Evolutionary conservation across 2,797 vertebrate species (phyloP), one percentile per base, ranked within the genome.

Genomic region (Eremophila alpestris): DNA sequence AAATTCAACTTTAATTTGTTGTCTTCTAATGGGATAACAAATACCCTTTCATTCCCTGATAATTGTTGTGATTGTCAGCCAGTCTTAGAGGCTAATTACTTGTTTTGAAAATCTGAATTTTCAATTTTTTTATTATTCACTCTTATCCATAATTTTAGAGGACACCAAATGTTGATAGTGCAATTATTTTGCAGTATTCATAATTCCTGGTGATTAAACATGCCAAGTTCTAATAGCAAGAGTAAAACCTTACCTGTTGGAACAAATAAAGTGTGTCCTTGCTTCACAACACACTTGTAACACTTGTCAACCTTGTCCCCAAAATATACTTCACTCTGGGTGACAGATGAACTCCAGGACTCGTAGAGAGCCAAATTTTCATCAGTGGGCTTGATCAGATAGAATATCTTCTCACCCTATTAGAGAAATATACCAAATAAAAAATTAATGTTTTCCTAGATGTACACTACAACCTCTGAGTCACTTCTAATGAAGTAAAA

Each of bases 281-380:
- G 99, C 93, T 98, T 98, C 79, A 99, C 99, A 43, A 99, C 96
- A 96, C 99, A 99, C 96, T 99, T 99, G 98, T 99, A 99, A 96
- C 99, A 99, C 97, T 98, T 99, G 60, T 99, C 99, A 97, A 99
- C 99, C 97, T 99, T 99, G 94, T 99, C 98, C 81, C 99, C 99
- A 89, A 99, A 99, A 97, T 99, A 99, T 77, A 99, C 98, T 97
- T 99, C 99, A 48, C 99, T 99, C 98, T 99, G 99, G 97, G 99
- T 99, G 94, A 99, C 98, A 76, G 99, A 99, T 75, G 99, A 99
- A 97, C 99, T 99, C 99, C 99, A 99, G 65, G 98, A 98, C 98
- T 99, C 99, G 32, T 99, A 99, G 79, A 99, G 98, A 97, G 99
- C 99, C 98, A 99, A 98, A 98, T 99, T 99, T 97, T 98, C 97